A percentile compares a stretch with the other conserved stretches of the same genome.
phyloP scores from a whole-genome alignment of 2,888 invertebrate genomes.

The Paralinhomoeus sp. region DNA sequence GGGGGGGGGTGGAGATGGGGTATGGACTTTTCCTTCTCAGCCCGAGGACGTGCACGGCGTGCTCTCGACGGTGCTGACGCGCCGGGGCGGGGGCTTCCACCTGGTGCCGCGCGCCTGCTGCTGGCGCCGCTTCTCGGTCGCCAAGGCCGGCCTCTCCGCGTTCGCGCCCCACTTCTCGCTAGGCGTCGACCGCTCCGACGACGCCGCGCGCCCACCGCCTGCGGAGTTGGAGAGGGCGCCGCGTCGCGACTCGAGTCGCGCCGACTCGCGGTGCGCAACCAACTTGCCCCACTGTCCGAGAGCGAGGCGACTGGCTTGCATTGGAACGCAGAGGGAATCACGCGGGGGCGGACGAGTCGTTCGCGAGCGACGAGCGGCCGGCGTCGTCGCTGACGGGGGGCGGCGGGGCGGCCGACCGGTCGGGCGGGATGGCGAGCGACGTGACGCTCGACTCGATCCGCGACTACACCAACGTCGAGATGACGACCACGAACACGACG shows the following conservation, averaged over 20 bases:
- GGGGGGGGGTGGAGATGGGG: too few relatives aligned
- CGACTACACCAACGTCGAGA: slow-evolving; percentile 4
- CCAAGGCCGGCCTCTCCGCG: neutral
- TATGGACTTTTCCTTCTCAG: too few relatives aligned
- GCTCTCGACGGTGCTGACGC: slow-evolving; percentile 4
- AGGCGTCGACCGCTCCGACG: neutral
- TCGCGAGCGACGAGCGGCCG: neutral
- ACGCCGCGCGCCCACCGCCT: neutral
- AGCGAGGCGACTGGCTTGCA: too few relatives aligned
- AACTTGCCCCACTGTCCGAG: too few relatives aligned
- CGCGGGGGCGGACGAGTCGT: neutral
- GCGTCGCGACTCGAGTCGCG: neutral
- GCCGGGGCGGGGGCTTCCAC: slow-evolving; percentile 3
- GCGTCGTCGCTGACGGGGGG: neutral
- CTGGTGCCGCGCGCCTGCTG: slow-evolving; percentile 2
- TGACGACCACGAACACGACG: too few relatives aligned
- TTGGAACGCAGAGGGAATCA: too few relatives aligned
- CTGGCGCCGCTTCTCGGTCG: slow-evolving; percentile 5
- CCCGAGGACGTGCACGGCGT: slow-evolving; percentile 1
- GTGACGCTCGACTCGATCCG: slow-evolving; percentile 6
- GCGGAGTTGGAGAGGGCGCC: neutral
- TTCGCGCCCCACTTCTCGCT: neutral
- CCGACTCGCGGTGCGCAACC: neutral
- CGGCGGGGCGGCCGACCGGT: neutral
- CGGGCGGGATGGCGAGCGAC: slow-evolving; percentile 3